These are phyloP conservation scores for Parnassius mnemosyne DNA, from an alignment of 2,888 invertebrate species.

Conservation along the genomic window DNA sequence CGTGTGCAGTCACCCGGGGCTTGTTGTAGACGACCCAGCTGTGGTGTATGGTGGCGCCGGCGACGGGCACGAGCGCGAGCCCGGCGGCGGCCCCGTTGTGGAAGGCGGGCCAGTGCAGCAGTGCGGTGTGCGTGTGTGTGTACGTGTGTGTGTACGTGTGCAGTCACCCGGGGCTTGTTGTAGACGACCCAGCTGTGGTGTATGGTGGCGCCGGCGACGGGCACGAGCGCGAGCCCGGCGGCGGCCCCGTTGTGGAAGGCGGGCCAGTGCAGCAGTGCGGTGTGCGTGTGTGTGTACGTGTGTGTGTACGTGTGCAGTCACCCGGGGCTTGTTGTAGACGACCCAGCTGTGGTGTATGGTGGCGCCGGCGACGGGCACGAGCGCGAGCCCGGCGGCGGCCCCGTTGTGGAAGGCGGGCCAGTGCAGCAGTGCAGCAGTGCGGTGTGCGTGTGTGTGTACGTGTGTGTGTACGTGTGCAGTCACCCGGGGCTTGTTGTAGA, in stretches of 20 bases:
- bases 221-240: constrained; percentile 89
- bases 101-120: constrained; percentile 81
- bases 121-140: too few species aligned
- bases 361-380: constrained; percentile 84
- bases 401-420: constrained; percentile 98
- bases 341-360: constrained; percentile 96
- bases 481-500: constrained; percentile 92
- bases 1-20: constrained; percentile 80
- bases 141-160: background rate
- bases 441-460: too few species aligned
- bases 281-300: too few species aligned
- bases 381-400: constrained; percentile 92
- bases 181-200: constrained; percentile 96
- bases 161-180: constrained; percentile 88
- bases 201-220: constrained; percentile 85
- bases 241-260: constrained; percentile 97
- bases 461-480: constrained; percentile 22
- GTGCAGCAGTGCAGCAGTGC: too few species aligned
- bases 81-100: constrained; percentile 98
- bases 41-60: constrained; percentile 89
- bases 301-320: constrained; percentile 31
- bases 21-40: constrained; percentile 97
- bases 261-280: constrained; percentile 46
- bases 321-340: constrained; percentile 93
- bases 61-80: constrained; percentile 85